A percentile compares a stretch with the other conserved stretches of the same genome.
Conservation (phyloP, 2,113 vertebrate species). For the Ahaetulla prasina region DNA sequence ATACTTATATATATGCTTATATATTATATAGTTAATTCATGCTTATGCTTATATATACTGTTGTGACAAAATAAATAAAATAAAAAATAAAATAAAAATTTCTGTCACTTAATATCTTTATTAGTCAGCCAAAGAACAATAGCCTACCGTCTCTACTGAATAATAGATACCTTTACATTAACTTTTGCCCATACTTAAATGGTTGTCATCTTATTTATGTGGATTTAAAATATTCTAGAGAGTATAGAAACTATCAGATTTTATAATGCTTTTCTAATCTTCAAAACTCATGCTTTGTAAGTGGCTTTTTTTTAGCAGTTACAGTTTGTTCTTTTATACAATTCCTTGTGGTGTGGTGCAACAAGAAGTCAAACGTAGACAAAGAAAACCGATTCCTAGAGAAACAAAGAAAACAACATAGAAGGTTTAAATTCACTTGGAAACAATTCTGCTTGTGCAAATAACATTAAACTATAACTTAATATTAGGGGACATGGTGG, state of each 20-base stretch:
- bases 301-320: not conserved
- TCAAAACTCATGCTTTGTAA: not conserved
- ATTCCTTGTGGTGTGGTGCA: not conserved
- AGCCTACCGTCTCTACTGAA: conserved; percentile 32
- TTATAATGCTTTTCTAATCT: not conserved
- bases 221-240: conserved; percentile 5
- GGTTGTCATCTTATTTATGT: conserved; percentile 18
- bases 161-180: conserved; percentile 37
- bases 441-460: not conserved
- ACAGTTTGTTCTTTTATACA: not conserved
- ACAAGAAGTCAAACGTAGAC: not conserved
- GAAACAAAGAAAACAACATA: not conserved
- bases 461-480: not conserved
- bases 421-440: not conserved
- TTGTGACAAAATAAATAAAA: too few relatives aligned
- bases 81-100: too few relatives aligned
- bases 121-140: conserved; percentile 46
- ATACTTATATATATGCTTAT: too few relatives aligned
- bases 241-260: not conserved
- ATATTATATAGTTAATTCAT: too few relatives aligned
- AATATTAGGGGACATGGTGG: too few relatives aligned
- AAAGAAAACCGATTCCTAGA: not conserved
- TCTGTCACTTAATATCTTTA: conserved; percentile 31
- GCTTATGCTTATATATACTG: too few relatives aligned
- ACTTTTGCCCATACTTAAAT: conserved; percentile 12